These are phyloP conservation scores for sheep (Ovis aries) DNA, from an alignment of 2,113 vertebrate species.

Conservation along the genomic window DNA sequence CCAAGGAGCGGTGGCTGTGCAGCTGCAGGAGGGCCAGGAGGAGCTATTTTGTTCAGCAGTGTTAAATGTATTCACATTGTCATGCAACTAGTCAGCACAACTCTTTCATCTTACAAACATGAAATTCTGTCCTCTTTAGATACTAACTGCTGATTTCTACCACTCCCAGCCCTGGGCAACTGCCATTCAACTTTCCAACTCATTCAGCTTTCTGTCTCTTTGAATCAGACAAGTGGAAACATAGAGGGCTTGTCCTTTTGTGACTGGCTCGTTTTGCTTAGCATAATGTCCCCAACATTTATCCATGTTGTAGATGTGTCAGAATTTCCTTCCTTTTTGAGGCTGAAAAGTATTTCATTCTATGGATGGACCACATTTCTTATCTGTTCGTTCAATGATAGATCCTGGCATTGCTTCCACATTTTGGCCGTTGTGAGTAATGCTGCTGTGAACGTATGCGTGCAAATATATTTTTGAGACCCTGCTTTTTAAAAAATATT, in stretches of 20 bases:
- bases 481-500: neutral
- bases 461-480: neutral
- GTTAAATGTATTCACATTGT: neutral
- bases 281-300: neutral
- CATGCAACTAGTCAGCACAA: neutral
- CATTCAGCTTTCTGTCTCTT: neutral
- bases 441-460: fast-evolving
- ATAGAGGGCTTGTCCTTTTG: neutral
- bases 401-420: neutral
- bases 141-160: neutral
- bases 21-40: too few relatives aligned
- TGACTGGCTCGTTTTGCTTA: neutral
- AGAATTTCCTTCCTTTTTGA: neutral
- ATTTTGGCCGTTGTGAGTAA: neutral
- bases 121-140: neutral
- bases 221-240: fast-evolving
- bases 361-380: neutral
- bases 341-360: neutral
- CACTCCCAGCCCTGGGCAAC: fast-evolving
- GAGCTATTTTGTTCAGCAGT: too few relatives aligned
- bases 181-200: neutral
- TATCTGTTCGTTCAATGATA: neutral
- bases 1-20: fast-evolving
- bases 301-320: too few relatives aligned
- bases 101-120: neutral